These are phyloP conservation scores for Clarias macrocephalus DNA, from an alignment of 2,113 vertebrate species.

Conservation along the genomic window DNA sequence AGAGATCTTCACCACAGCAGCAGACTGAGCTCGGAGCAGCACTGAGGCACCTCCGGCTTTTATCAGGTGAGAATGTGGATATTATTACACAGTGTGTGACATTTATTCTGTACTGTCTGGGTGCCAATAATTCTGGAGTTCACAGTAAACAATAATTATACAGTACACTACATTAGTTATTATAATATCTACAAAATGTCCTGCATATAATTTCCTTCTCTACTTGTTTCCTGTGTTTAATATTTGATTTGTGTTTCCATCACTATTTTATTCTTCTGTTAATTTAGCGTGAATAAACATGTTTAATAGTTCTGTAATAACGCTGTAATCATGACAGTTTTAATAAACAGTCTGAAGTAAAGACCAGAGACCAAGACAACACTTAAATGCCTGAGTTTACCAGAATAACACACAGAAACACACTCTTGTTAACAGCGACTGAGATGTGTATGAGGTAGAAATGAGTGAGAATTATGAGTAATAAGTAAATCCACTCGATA, in stretches of 20 bases:
- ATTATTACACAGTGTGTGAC: background rate
- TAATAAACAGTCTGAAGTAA: background rate
- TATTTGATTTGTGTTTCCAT: background rate
- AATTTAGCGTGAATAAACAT: background rate
- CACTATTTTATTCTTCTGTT: background rate
- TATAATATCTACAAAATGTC: background rate
- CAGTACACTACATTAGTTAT: background rate
- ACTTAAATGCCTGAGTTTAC: background rate
- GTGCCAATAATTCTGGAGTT: background rate
- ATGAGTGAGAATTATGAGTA: no score
- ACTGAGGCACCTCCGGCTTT: no score
- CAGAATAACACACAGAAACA: no score
- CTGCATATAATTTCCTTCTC: background rate
- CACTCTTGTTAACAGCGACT: no score
- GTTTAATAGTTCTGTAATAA: background rate
- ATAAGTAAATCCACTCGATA: no score
- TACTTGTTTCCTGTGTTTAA: background rate
- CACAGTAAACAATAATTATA: background rate
- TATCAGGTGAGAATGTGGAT: no score
- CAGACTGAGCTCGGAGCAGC: no score
- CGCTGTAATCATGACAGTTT: background rate
- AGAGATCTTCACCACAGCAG: no score
- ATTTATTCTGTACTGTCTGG: background rate
- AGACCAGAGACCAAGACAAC: no score
- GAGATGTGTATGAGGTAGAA: no score